These are phyloP conservation scores for Ptyas mucosa DNA, from an alignment of 2,113 vertebrate species.

Conservation along the genomic window DNA sequence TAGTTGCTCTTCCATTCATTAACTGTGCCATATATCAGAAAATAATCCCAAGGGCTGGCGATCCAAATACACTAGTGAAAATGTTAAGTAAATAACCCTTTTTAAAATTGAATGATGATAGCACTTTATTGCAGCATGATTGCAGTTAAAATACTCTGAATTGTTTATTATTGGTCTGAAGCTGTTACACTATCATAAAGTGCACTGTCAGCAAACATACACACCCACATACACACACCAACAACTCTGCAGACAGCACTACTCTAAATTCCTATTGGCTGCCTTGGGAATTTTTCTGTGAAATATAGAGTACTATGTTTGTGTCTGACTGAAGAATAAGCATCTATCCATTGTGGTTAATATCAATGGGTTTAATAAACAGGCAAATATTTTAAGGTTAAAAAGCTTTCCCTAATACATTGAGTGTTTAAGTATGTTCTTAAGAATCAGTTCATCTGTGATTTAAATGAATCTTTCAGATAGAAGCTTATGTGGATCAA, in stretches of 20 bases:
- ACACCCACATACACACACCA: conserved; percentile 36
- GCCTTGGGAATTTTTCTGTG: conserved; percentile 47
- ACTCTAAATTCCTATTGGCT: conserved; percentile 63
- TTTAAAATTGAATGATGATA: conserved; percentile 65
- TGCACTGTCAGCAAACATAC: conserved; percentile 65
- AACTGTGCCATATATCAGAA: conserved; percentile 65
- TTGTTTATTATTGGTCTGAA: conserved; percentile 54
- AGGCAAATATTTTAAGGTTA: not conserved
- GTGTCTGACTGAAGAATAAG: conserved; percentile 28
- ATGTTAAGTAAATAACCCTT: conserved; percentile 60
- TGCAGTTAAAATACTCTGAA: conserved; percentile 64
- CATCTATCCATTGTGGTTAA: conserved; percentile 2
- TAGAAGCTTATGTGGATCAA: conserved; percentile 9
- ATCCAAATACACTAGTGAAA: conserved; percentile 59
- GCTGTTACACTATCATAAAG: conserved; percentile 38
- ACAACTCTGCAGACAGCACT: conserved; percentile 49
- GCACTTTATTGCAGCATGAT: conserved; percentile 68
- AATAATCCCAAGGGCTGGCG: conserved; percentile 68
- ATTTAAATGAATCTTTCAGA: conserved; percentile 22
- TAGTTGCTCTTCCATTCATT: conserved; percentile 73
- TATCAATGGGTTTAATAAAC: conserved; percentile 15
- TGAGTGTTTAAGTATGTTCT: not conserved
- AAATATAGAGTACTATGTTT: conserved; percentile 41
- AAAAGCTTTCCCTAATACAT: conserved; percentile 16
- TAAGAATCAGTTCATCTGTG: not conserved